These are phyloP conservation scores for Seladonia tumulorum DNA, from an alignment of 2,888 invertebrate genomes.

Conservation along the genomic window DNA sequence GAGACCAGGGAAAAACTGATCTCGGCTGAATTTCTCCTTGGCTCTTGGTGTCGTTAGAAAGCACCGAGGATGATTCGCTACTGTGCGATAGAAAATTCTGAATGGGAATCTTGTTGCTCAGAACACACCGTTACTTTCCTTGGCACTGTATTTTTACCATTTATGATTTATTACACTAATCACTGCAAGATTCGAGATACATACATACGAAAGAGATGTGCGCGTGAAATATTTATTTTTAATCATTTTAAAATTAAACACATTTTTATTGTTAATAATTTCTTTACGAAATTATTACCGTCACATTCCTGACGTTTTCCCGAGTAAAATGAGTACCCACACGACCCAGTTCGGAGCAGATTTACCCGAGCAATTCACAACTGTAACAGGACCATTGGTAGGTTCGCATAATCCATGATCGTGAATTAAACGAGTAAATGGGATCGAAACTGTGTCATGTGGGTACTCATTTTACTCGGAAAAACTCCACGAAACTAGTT, in stretches of 20 bases:
- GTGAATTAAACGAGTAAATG: not conserved
- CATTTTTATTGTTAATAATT: not conserved
- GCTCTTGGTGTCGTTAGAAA: constrained; percentile 33
- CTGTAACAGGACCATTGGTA: not conserved
- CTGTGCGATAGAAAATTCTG: not conserved
- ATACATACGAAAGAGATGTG: not conserved
- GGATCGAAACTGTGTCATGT: not conserved
- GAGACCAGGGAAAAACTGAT: not conserved
- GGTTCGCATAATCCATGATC: not conserved
- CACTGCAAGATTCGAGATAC: not conserved
- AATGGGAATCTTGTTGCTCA: not conserved
- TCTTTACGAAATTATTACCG: not conserved
- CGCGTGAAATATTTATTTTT: no score
- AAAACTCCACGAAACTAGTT: not conserved
- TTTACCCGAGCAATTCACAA: not conserved
- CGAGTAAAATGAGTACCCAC: not conserved
- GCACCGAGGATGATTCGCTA: constrained; percentile 15
- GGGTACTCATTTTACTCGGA: not conserved
- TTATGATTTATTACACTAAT: not conserved
- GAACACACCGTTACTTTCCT: not conserved
- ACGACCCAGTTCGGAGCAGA: not conserved
- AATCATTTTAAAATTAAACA: no score
- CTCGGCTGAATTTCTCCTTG: constrained; percentile 27
- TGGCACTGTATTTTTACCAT: not conserved
- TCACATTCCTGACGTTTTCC: not conserved